A percentile compares a stretch with the other conserved stretches of the same genome.
phyloP scores from a whole-genome alignment of 2,888 invertebrate species.

The Drosophila planitibia region DNA sequence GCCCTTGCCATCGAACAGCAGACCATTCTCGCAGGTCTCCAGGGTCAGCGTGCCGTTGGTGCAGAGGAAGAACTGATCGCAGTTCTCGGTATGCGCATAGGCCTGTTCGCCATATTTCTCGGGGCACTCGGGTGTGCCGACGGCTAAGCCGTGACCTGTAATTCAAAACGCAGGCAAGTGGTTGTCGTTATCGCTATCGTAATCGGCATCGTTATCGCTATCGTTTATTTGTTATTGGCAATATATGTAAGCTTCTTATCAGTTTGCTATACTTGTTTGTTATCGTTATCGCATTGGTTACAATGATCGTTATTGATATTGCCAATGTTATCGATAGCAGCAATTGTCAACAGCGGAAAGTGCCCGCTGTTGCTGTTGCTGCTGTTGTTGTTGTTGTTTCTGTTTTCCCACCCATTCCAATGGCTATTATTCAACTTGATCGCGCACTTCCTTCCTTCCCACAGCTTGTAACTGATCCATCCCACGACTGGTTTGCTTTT shows the following conservation, averaged over 20 bases:
- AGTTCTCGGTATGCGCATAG: constrained; percentile 94
- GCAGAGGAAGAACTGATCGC: constrained; percentile 96
- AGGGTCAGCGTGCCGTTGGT: constrained; percentile 95
- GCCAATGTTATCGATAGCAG: constrained; percentile 8
- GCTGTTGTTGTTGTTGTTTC: not conserved
- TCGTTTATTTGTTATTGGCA: not conserved
- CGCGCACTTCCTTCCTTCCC: constrained; percentile 61
- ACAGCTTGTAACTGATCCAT: constrained; percentile 21
- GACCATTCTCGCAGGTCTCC: constrained; percentile 96
- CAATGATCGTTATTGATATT: not conserved
- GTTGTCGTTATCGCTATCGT: not conserved
- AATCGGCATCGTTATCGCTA: not conserved
- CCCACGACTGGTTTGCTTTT: constrained; percentile 55
- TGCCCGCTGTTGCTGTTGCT: not conserved
- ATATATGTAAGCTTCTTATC: not conserved
- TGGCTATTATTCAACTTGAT: constrained; percentile 65
- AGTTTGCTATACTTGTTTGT: not conserved
- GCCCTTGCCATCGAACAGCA: constrained; percentile 96
- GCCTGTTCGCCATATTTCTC: constrained; percentile 92
- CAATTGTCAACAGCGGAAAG: constrained; percentile 8
- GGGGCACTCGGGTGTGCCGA: constrained; percentile 91
- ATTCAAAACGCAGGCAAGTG: not conserved
- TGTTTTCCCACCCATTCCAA: constrained; percentile 45
- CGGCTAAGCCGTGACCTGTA: constrained; percentile 87
- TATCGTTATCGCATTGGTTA: not conserved